A percentile compares a stretch with the other conserved stretches of the same genome.
Conservation (phyloP, 2,888 invertebrate species). For the Tubulanus polymorphus region DNA sequence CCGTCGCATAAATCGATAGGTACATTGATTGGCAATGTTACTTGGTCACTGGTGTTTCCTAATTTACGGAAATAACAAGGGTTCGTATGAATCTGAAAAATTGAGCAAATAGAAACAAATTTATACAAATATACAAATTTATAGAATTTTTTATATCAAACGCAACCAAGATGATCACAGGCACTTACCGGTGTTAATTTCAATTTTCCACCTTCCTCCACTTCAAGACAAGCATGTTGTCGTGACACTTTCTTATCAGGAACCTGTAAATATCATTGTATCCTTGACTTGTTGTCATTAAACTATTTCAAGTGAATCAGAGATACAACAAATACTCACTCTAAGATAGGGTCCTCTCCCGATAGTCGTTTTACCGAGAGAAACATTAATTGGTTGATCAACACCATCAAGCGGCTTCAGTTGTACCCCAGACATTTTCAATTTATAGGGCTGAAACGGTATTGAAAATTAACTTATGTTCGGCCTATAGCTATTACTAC, state of each 20-base stretch:
- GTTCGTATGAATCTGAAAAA: conserved; percentile 53
- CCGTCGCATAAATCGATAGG: conserved; percentile 44
- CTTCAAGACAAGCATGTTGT: conserved; percentile 52
- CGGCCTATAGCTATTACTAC: no score
- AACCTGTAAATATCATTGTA: conserved; percentile 40
- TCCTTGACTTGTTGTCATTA: no score
- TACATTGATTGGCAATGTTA: conserved; percentile 45
- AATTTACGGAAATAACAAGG: conserved; percentile 50
- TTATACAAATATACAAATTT: neutral
- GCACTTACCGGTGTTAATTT: conserved; percentile 51
- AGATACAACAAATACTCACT: neutral
- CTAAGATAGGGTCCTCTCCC: neutral
- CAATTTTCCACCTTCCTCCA: conserved; percentile 45
- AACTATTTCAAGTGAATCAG: no score
- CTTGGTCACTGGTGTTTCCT: conserved; percentile 30
- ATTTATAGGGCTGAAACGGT: no score
- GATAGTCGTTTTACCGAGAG: neutral
- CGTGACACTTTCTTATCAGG: conserved; percentile 54
- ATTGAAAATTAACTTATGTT: no score
- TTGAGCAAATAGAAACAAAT: conserved; percentile 8
- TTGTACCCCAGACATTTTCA: no score
- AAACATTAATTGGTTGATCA: neutral
- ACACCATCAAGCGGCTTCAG: neutral
- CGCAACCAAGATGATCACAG: neutral
- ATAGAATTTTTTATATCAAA: no score